These are phyloP conservation scores for Anhinga anhinga DNA, from an alignment of 2,113 vertebrate genomes.

Conservation along the genomic window DNA sequence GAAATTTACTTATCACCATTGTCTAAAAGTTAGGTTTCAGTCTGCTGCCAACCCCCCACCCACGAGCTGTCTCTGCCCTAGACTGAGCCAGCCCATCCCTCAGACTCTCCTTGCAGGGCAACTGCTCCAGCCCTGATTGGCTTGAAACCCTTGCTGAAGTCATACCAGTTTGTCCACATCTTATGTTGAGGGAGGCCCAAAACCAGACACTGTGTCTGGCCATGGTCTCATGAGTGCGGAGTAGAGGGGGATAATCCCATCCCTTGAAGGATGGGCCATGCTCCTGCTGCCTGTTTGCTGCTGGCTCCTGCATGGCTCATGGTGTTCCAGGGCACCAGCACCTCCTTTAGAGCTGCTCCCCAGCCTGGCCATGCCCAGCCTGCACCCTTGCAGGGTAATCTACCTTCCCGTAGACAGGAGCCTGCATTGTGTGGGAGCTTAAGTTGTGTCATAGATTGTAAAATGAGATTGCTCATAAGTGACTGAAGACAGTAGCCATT, in stretches of 20 bases:
- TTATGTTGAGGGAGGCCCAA: background rate
- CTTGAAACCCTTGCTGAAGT: background rate
- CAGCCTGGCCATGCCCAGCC: background rate
- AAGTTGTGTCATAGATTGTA: background rate
- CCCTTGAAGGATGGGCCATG: rapidly evolving
- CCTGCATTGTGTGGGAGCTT: background rate
- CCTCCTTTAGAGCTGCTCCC: background rate
- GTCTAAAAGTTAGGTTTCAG: background rate
- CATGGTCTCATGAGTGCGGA: rapidly evolving
- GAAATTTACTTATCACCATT: background rate
- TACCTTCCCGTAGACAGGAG: background rate
- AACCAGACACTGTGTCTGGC: background rate
- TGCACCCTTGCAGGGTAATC: background rate
- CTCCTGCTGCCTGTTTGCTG: background rate
- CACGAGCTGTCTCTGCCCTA: background rate
- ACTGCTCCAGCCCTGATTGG: background rate
- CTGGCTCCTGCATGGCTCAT: background rate
- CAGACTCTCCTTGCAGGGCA: background rate
- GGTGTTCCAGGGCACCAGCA: background rate
- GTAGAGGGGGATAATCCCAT: background rate
- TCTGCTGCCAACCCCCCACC: background rate
- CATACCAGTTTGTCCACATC: rapidly evolving
- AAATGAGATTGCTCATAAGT: background rate
- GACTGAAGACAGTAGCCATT: background rate
- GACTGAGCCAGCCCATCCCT: background rate